Percentiles rank a stretch among this genome's conserved stretches.
These are phyloP conservation scores for Theodoxus fluviatilis DNA, from an alignment of 2,888 invertebrate genomes.

Conservation along the genomic window DNA sequence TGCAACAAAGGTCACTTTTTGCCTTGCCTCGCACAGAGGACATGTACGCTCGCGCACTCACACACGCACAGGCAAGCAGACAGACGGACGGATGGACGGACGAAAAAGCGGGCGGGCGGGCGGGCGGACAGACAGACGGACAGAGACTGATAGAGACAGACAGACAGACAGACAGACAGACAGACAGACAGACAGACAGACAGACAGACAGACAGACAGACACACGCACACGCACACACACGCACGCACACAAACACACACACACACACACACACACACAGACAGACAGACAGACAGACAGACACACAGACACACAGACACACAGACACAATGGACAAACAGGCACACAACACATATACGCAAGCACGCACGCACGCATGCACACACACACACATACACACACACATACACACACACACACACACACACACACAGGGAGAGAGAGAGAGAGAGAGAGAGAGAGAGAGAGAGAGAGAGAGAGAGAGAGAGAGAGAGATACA, in stretches of 20 bases:
- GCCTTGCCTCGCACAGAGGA: neutral
- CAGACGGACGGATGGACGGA: neutral
- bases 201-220: slow-evolving; percentile 14
- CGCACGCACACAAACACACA: neutral
- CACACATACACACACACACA: neutral
- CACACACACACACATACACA: slow-evolving; percentile 6
- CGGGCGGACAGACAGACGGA: slow-evolving; percentile 8
- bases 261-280: neutral
- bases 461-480: slow-evolving; percentile 4
- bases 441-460: neutral
- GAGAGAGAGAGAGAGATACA: neutral
- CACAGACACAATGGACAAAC: neutral
- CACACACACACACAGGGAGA: too few species aligned
- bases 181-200: neutral
- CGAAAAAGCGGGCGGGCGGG: neutral
- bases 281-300: neutral
- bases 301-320: neutral
- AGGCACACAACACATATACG: neutral
- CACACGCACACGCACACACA: slow-evolving; percentile 18
- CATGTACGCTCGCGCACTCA: neutral
- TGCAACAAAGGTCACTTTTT: neutral
- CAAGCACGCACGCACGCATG: neutral
- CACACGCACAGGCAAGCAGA: neutral
- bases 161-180: neutral
- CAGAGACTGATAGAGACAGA: neutral